These are phyloP conservation scores for Harpagus bidentatus DNA, from an alignment of 2,113 vertebrate species.

Conservation along the genomic window DNA sequence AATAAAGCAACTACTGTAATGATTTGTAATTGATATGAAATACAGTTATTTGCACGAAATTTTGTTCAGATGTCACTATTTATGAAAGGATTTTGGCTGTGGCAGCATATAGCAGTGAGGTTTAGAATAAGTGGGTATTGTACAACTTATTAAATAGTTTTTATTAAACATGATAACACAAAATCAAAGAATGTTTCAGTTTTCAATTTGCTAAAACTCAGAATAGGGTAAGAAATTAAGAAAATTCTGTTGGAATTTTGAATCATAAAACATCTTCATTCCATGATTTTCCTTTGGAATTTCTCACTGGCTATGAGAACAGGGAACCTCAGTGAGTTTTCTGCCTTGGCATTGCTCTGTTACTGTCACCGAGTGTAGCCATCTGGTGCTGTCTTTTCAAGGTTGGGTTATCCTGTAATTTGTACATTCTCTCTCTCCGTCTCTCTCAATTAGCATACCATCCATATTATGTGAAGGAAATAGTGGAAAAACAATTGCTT, in stretches of 20 bases:
- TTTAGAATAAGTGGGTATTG: background rate
- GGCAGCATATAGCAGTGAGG: rapidly evolving
- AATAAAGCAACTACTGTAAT: background rate
- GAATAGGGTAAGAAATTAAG: background rate
- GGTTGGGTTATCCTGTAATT: slow-evolving; percentile 52
- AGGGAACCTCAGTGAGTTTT: background rate
- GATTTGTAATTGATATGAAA: background rate
- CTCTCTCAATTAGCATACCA: slow-evolving; percentile 12
- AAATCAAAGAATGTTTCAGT: background rate
- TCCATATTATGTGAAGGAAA: background rate
- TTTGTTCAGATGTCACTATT: background rate
- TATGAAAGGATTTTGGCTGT: background rate
- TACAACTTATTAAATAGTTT: background rate
- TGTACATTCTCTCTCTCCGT: background rate
- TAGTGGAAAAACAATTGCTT: background rate
- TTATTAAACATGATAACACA: background rate
- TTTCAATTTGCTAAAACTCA: background rate
- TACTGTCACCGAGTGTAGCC: slow-evolving; percentile 18
- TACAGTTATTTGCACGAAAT: background rate
- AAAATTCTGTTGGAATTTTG: background rate
- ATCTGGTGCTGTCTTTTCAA: slow-evolving; percentile 68
- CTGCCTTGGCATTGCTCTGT: slow-evolving; percentile 15
- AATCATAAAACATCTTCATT: background rate
- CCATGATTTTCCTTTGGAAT: background rate
- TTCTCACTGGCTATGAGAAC: background rate